Evolutionary conservation across 2,888 invertebrate genomes (phyloP).

Genomic region (Cephus rjabovi): DNA sequence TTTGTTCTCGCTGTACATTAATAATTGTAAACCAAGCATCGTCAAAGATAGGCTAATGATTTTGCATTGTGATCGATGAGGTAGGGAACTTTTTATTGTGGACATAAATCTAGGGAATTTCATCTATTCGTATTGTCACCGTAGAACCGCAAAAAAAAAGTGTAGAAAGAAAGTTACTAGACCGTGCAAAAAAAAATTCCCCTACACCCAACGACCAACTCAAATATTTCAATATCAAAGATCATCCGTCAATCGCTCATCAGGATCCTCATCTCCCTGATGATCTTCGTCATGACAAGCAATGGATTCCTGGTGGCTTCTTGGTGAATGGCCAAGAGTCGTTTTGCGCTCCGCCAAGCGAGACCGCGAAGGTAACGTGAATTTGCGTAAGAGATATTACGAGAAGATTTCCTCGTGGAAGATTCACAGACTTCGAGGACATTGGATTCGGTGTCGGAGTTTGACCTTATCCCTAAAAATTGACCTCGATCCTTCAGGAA

Average conservation of each 20-base stretch:
- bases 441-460: not conserved
- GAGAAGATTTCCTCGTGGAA: constrained; percentile 6
- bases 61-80: not conserved
- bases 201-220: not conserved
- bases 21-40: not conserved
- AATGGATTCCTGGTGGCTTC: not conserved
- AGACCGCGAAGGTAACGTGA: constrained; percentile 39
- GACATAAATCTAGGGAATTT: not conserved
- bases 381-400: constrained; percentile 31
- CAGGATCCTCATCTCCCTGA: not conserved
- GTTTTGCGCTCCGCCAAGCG: constrained; percentile 55
- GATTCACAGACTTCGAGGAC: not conserved
- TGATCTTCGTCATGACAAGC: not conserved
- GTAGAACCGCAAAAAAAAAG: too few relatives aligned
- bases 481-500: not conserved
- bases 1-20: not conserved
- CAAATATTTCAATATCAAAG: not conserved
- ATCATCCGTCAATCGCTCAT: not conserved
- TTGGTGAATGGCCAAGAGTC: constrained; percentile 44
- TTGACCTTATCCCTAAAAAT: not conserved
- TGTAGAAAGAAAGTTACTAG: too few relatives aligned
- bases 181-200: too few relatives aligned
- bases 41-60: not conserved
- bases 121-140: too few relatives aligned
- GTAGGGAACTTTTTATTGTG: not conserved